Evolutionary conservation across 2,113 vertebrate genomes (phyloP).

Genomic region (Chroicocephalus ridibundus): DNA sequence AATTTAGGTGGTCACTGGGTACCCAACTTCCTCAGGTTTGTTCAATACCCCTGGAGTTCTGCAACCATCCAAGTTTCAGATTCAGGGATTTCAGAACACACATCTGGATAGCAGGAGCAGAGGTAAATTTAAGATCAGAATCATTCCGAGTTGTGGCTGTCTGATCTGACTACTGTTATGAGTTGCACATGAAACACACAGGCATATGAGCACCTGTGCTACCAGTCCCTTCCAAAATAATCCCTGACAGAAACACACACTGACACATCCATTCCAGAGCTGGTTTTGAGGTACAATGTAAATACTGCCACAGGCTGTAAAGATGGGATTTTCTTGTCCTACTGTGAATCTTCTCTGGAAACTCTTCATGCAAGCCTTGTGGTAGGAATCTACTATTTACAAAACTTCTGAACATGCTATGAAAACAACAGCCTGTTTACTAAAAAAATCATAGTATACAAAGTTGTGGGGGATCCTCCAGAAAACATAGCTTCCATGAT

Average conservation of each 20-base stretch:
- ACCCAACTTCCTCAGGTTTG: fast-evolving
- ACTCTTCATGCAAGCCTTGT: neutral
- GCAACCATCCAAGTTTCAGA: neutral
- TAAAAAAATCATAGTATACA: neutral
- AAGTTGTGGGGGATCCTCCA: neutral
- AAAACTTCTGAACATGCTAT: neutral
- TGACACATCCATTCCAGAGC: neutral
- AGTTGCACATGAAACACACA: neutral
- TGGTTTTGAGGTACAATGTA: neutral
- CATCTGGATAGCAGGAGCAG: neutral
- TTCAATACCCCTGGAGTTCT: neutral
- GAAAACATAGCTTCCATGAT: neutral
- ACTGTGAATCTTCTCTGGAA: neutral
- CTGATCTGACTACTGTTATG: neutral
- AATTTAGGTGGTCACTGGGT: neutral
- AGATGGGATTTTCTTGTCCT: neutral
- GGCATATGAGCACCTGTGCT: neutral
- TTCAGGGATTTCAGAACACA: neutral
- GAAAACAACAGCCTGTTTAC: neutral
- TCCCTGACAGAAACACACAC: neutral
- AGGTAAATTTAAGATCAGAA: neutral
- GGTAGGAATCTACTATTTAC: neutral
- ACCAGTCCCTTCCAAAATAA: neutral
- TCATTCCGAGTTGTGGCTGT: fast-evolving
- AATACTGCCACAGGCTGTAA: neutral